Evolutionary conservation across 2,113 vertebrate species (phyloP), one percentile per base, ranked within the genome.

Genomic region (Epinephelus lanceolatus): DNA sequence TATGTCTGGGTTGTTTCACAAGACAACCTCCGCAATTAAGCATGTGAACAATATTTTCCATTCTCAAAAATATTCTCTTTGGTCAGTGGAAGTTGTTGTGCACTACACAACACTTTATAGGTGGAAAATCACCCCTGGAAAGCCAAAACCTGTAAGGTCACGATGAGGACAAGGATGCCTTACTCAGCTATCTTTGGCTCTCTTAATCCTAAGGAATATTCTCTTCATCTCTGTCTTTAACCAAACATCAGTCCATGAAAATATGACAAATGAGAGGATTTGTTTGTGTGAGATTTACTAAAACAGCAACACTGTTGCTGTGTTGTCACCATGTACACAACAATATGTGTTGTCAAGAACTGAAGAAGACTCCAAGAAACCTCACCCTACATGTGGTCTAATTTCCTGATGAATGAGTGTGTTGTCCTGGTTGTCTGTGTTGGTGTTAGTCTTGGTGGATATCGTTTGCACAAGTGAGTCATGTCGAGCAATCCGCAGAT

Each of bases 1-100:
- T 86, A 59, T 25, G 61, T 72, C 91, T 92, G 91, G 87, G 84
- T 89, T 88, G 59, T 94, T 91, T 91, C 88, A 91, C 63, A 76
- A 86, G 89, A 78, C 84, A 81, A 83, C 67, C 89, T 88, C 67
- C 33, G 25, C 74, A 91, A 91, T 92, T 91, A 93, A 84, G 69
- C 45, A 45, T 63, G 60, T 89, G 89, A 94, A 90, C 93, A 80
- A 93, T 75, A 88, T 85, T 94, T 95, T 95, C 94, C 93, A 59
- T 91, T 88, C 76, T 56, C 57, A 85, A 59, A 59, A 87, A 86
- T 79, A 63, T 72, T 85, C 53, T 84, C 30, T 89, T 90, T 67
- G 78, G 83, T 80, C 75, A 76, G 37, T 70, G 71, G 55, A 80
- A 86, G 69, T 67, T 84, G 61, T 74, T 87, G 45, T 84, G 74